These are phyloP conservation scores for Leucania comma DNA, from an alignment of 2,888 invertebrate genomes.

Conservation along the genomic window DNA sequence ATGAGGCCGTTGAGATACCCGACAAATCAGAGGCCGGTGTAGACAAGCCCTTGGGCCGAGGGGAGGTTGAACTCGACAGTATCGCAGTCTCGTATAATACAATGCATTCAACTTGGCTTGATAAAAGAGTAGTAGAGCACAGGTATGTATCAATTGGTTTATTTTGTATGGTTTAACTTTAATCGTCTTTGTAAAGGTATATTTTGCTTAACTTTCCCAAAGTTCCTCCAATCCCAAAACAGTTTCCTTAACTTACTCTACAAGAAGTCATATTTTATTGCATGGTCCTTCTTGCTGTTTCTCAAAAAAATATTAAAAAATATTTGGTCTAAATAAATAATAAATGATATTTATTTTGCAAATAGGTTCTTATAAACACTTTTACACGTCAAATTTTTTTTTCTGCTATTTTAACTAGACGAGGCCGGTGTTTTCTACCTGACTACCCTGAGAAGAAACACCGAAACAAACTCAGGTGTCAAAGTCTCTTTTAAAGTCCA, in stretches of 20 bases:
- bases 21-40: constrained; percentile 85
- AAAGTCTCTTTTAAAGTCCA: too few species aligned
- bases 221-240: neutral
- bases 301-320: too few species aligned
- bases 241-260: neutral
- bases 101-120: constrained; percentile 89
- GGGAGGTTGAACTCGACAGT: constrained; percentile 90
- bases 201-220: neutral
- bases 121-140: constrained; percentile 90
- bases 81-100: constrained; percentile 88
- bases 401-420: too few species aligned
- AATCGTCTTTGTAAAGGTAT: neutral
- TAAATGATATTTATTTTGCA: too few species aligned
- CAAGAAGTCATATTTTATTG: neutral
- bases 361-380: too few species aligned
- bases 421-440: too few species aligned
- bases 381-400: too few species aligned
- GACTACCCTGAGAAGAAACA: too few species aligned
- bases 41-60: constrained; percentile 81
- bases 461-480: too few species aligned
- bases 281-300: neutral
- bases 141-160: constrained; percentile 84
- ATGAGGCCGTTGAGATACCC: constrained; percentile 86
- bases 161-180: constrained; percentile 1
- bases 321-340: neutral